These are phyloP conservation scores for Choloepus hoffmanni DNA, from an alignment of 2,113 vertebrate genomes.

Conservation along the genomic window DNA sequence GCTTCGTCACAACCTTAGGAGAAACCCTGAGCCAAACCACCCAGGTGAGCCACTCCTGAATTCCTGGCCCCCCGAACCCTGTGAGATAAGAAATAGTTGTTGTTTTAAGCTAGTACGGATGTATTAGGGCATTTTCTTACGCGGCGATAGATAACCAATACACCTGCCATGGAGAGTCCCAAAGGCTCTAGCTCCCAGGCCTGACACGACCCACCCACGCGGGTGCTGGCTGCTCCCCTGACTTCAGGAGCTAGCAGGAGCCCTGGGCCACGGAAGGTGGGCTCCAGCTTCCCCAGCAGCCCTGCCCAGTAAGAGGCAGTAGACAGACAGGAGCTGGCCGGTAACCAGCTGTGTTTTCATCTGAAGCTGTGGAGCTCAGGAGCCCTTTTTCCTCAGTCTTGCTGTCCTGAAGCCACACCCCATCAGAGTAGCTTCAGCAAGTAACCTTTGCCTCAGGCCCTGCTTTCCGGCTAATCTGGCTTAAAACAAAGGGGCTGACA, in stretches of 20 bases:
- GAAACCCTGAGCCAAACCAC: neutral
- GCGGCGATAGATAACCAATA: neutral
- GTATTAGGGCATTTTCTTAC: neutral
- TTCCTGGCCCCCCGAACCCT: rapidly evolving
- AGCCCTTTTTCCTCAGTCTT: neutral
- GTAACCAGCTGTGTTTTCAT: neutral
- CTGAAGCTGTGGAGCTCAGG: neutral
- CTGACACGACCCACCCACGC: neutral
- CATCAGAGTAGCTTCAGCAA: neutral
- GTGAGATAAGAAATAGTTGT: neutral
- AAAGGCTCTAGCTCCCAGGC: neutral
- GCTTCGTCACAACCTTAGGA: neutral
- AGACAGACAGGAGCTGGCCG: neutral
- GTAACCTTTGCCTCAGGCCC: neutral
- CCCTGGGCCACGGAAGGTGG: no score
- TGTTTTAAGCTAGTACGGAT: neutral
- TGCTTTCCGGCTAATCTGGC: neutral
- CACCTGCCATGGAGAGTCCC: neutral
- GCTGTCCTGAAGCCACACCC: neutral
- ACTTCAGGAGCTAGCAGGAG: neutral
- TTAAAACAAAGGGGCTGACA: neutral
- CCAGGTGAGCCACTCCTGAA: neutral
- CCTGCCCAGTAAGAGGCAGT: neutral
- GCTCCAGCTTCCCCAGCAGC: neutral
- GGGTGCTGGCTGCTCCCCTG: neutral